Base-by-base conservation (phyloP, 2,888 invertebrate genomes). In the Melanophora roralis region DNA sequence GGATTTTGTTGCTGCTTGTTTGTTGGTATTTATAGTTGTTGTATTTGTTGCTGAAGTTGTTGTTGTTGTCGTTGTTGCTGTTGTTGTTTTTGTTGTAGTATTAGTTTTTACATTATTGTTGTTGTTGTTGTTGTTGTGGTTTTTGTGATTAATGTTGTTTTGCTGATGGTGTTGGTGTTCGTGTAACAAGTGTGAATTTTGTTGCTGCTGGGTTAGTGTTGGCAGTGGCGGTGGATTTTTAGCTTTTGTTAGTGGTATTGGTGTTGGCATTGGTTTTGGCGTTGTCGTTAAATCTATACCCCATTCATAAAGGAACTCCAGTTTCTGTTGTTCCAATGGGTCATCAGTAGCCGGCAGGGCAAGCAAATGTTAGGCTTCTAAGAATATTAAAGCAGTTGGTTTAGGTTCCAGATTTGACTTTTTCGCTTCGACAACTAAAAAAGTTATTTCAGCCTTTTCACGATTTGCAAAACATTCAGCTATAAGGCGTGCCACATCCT, bases 381-480 rank as follows among this genome's bases (percentile, higher is more conserved):
- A 91, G 91, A 96, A 96, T 91, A 96, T 96, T 83, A 96, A 92
- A 84, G 96, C 96, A 86, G 96, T 96, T 84, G 96, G 96, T 91
- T 96, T 96, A 86, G 96, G 96, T 91, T 96, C 96, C 91, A 96
- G 92, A 91, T 96, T 96, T 86, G 96, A 96, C 91, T 96, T 96
- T 91, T 96, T 96, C 85, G 96, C 96, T 92, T 96, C 96, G 83
- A 96, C 94, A 84, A 98, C 97, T 88, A 97, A 93, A 91, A 98
- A 96, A 91, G 97, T 97, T 91, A 98, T 96, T 89, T 96, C 95
- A 89, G 92, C 91, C 88, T 95, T 94, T 87, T 95, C 95, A 87
- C 95, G 93, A 89, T 96, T 94, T 73, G 97, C 97, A 91, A 97
- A 98, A 83, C 97, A 96, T 89, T 97, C 97, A 14, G 97, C 97